Conservation (phyloP, 2,113 vertebrate species). For the Nothoprocta perdicaria region DNA sequence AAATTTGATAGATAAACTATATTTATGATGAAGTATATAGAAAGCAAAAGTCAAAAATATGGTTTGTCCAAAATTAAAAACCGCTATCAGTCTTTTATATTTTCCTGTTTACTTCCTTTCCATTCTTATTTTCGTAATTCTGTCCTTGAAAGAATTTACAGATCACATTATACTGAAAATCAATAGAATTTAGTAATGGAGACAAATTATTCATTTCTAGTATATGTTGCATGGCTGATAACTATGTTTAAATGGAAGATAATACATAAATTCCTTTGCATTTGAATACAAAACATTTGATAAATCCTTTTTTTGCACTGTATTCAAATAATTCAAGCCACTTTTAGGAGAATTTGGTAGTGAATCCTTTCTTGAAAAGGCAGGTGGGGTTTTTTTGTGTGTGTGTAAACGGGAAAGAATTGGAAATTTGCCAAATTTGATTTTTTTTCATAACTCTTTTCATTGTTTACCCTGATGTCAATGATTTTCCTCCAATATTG, state of each 20-base stretch:
- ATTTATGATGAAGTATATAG: not conserved
- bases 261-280: not conserved
- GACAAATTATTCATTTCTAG: not conserved
- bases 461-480: not conserved
- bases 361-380: not conserved
- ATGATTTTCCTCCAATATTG: rapidly evolving
- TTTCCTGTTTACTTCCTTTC: not conserved
- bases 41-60: not conserved
- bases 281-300: not conserved
- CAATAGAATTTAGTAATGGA: not conserved
- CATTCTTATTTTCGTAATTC: not conserved
- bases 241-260: not conserved
- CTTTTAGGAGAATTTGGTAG: not conserved
- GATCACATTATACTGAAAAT: not conserved
- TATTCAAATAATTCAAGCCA: not conserved
- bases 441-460: not conserved
- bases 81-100: rapidly evolving
- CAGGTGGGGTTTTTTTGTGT: no score
- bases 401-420: not conserved
- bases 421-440: not conserved
- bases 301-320: no score
- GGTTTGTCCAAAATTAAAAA: not conserved
- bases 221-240: not conserved
- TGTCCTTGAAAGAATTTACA: not conserved
- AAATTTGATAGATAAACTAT: not conserved